Conservation (phyloP, 2,797 vertebrate genomes). For the Corythornis leucogaster region DNA sequence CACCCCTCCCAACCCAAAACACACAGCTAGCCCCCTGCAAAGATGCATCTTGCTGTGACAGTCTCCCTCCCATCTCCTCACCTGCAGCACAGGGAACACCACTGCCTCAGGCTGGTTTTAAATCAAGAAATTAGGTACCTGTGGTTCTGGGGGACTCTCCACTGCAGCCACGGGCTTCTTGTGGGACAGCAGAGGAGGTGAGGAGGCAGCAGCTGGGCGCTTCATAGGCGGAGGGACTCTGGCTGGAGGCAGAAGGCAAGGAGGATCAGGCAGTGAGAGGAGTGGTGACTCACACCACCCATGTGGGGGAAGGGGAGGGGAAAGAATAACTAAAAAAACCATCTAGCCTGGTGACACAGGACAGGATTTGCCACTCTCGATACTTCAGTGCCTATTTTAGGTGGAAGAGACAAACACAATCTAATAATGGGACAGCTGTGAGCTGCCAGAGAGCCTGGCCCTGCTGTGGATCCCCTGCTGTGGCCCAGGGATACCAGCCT, state of each 20-base stretch:
- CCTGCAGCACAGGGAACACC: accelerated
- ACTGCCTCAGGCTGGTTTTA: not conserved
- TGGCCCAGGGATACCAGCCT: not conserved
- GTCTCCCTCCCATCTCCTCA: not conserved
- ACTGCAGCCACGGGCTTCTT: slow-evolving; percentile 71
- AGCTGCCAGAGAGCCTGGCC: not conserved
- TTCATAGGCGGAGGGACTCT: slow-evolving; percentile 78
- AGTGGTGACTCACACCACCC: slow-evolving; percentile 24
- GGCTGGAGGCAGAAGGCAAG: slow-evolving; percentile 54
- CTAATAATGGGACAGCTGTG: not conserved
- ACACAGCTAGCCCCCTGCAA: not conserved
- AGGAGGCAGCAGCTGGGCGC: slow-evolving; percentile 71
- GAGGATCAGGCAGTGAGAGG: not conserved
- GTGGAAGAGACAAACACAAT: slow-evolving; percentile 1
- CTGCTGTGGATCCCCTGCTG: not conserved
- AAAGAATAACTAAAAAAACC: not conserved
- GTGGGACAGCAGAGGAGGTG: slow-evolving; percentile 70
- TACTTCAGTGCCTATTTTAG: slow-evolving; percentile 32
- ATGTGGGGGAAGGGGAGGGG: not conserved
- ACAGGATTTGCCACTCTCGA: not conserved
- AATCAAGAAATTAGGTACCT: slow-evolving; percentile 77
- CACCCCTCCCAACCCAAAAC: not conserved
- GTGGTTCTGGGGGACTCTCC: slow-evolving; percentile 61
- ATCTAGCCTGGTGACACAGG: slow-evolving; percentile 37
- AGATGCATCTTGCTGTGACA: not conserved